Conservation (phyloP, 2,888 invertebrate genomes). For the Drosophila birchii region DNA sequence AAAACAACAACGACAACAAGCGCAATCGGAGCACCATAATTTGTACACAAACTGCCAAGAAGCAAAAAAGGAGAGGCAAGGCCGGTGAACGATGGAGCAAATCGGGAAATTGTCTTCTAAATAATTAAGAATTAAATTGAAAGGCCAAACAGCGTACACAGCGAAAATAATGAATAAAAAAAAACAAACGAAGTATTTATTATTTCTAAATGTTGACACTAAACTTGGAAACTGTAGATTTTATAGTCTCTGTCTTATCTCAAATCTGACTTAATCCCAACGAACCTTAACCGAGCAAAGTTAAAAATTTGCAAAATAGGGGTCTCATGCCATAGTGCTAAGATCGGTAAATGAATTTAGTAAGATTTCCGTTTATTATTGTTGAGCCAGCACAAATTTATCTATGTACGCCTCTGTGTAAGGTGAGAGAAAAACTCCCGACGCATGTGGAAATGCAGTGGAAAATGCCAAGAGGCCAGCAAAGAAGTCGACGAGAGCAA, state of each 20-base stretch:
- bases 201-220: not conserved
- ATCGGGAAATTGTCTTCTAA: not conserved
- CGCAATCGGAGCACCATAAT: constrained; percentile 58
- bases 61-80: constrained; percentile 41
- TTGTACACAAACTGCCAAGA: constrained; percentile 71
- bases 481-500: constrained; percentile 12
- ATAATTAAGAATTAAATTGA: not conserved
- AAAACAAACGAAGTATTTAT: too few relatives aligned
- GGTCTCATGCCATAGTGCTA: not conserved
- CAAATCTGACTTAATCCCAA: not conserved
- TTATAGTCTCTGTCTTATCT: not conserved
- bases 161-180: not conserved
- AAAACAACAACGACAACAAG: constrained; percentile 57
- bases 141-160: not conserved
- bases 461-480: constrained; percentile 25
- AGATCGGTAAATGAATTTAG: not conserved
- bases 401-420: constrained; percentile 11
- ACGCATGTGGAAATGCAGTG: constrained; percentile 33
- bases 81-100: constrained; percentile 24
- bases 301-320: not conserved
- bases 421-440: constrained; percentile 24
- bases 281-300: not conserved
- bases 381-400: not conserved
- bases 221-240: not conserved
- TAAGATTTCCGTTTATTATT: not conserved